Conservation (phyloP, 2,797 vertebrate species). For the Aeoliscus strigatus region DNA sequence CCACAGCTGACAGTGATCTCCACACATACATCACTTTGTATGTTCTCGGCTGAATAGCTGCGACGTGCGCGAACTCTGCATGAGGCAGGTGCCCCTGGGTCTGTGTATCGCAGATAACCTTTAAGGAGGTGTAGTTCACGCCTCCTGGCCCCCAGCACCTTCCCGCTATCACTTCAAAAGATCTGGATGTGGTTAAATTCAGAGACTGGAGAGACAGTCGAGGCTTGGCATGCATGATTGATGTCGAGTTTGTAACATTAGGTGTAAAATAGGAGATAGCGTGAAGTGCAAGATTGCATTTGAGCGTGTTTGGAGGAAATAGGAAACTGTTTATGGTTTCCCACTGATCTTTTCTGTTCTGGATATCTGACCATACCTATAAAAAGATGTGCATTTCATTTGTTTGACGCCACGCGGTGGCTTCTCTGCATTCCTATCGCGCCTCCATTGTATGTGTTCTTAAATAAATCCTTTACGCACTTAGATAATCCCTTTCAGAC, state of each 20-base stretch:
- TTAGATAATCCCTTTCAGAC: conserved; percentile 38
- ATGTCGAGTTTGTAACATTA: conserved; percentile 70
- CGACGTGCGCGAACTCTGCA: conserved; percentile 43
- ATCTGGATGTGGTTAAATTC: conserved; percentile 71
- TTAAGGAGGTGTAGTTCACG: conserved; percentile 70
- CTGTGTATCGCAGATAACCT: conserved; percentile 76
- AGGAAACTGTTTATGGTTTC: conserved; percentile 46
- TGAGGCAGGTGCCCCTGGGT: conserved; percentile 65
- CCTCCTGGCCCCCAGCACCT: conserved; percentile 57
- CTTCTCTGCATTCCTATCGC: neutral
- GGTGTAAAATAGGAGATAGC: conserved; percentile 65
- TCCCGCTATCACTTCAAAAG: conserved; percentile 63
- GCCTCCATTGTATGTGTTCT: conserved; percentile 4
- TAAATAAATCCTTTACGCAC: conserved; percentile 25
- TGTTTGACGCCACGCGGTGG: conserved; percentile 45
- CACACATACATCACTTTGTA: conserved; percentile 62
- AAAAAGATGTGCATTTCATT: conserved; percentile 31
- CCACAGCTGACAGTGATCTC: conserved; percentile 62
- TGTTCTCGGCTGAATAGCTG: conserved; percentile 54
- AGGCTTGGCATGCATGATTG: conserved; percentile 68
- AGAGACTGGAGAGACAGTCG: conserved; percentile 57
- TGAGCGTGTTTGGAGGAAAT: conserved; percentile 49
- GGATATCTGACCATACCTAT: conserved; percentile 50
- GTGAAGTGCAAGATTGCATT: conserved; percentile 58
- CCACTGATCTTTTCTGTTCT: conserved; percentile 35